A percentile compares a stretch with the other conserved stretches of the same genome.
Conservation (phyloP, 2,888 invertebrate genomes). For the Acronicta leporina region DNA sequence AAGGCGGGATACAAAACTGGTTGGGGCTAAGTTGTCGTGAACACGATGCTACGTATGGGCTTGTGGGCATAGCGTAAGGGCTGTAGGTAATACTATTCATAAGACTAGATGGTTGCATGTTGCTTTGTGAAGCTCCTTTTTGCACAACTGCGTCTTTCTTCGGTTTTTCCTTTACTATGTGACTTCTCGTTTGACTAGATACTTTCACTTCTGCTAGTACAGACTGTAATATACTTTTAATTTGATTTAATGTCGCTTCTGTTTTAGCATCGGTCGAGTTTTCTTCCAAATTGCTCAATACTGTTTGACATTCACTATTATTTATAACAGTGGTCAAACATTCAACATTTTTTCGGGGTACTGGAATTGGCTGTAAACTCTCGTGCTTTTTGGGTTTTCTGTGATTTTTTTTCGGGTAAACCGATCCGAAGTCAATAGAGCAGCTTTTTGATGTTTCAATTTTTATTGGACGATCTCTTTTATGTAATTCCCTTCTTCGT, state of each 20-base stretch:
- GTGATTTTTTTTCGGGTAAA: conserved; percentile 61
- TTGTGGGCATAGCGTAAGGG: conserved; percentile 67
- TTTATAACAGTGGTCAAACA: conserved; percentile 61
- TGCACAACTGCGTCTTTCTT: conserved; percentile 77
- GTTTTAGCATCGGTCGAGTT: conserved; percentile 67
- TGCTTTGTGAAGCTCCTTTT: conserved; percentile 70
- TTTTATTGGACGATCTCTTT: conserved; percentile 32
- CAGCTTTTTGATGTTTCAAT: conserved; percentile 61
- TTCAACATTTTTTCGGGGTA: conserved; percentile 61
- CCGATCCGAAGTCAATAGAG: conserved; percentile 67
- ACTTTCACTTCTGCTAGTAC: conserved; percentile 80
- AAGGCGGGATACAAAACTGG: conserved; percentile 58
- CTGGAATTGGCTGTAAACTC: conserved; percentile 26
- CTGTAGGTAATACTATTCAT: conserved; percentile 75
- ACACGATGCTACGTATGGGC: conserved; percentile 66
- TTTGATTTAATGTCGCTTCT: conserved; percentile 76
- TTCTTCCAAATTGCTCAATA: conserved; percentile 40
- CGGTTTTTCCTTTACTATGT: conserved; percentile 47
- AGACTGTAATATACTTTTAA: conserved; percentile 78
- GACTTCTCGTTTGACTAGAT: conserved; percentile 59
- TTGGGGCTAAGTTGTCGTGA: conserved; percentile 63
- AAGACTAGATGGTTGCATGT: conserved; percentile 68
- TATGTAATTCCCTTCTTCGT: conserved; percentile 35
- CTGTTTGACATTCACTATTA: conserved; percentile 68
- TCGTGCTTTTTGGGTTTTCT: conserved; percentile 37